Evolutionary conservation across 2,113 vertebrate species (phyloP).

Genomic region (Astur gentilis): DNA sequence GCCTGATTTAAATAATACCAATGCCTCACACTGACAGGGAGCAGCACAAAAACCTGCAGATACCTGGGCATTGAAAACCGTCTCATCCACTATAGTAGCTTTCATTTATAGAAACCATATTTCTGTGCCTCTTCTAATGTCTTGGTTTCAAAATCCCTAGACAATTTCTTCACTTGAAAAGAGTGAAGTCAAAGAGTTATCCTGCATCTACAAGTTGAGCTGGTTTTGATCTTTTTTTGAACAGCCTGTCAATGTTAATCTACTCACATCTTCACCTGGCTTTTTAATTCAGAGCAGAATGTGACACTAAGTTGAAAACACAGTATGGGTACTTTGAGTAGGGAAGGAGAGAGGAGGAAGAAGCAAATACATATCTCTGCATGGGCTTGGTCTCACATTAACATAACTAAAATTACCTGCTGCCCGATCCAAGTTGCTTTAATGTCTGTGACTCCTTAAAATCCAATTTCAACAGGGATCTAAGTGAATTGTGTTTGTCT

Average conservation of each 20-base stretch:
- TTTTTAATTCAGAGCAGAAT: constrained; percentile 5
- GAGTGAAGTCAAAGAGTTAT: background rate
- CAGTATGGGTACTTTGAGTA: background rate
- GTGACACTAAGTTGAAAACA: constrained; percentile 1
- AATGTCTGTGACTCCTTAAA: background rate
- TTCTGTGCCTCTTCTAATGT: background rate
- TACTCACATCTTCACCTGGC: background rate
- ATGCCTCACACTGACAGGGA: background rate
- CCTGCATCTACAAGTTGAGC: background rate
- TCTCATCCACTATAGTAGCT: background rate
- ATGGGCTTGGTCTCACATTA: background rate
- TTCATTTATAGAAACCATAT: background rate
- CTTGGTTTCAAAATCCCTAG: constrained; percentile 15
- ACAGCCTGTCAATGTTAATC: background rate
- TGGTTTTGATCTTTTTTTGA: constrained; percentile 2
- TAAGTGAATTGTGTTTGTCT: background rate
- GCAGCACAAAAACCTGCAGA: background rate
- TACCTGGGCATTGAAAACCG: background rate
- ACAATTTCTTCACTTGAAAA: constrained; percentile 6
- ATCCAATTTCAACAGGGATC: background rate
- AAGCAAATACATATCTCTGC: background rate
- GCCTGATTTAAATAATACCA: constrained; percentile 28
- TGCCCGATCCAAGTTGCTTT: background rate
- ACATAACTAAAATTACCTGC: background rate
- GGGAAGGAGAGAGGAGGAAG: background rate